phyloP scores from a whole-genome alignment of 2,113 vertebrate genomes.

The Atractosteus spatula region DNA sequence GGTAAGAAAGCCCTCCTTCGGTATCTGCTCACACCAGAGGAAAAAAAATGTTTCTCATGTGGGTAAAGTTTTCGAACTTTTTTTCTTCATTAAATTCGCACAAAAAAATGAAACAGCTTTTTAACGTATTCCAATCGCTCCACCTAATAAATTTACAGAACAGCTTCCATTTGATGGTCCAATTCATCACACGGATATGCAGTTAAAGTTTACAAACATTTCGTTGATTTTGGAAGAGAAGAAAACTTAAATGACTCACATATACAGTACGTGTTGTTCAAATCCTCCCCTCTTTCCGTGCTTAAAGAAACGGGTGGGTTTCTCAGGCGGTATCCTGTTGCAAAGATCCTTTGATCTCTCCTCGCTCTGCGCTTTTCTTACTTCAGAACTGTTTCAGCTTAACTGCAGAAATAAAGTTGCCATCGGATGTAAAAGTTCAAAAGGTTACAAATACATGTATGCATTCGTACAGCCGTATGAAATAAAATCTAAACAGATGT shows the following conservation, averaged over 20 bases:
- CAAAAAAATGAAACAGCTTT: constrained; percentile 9
- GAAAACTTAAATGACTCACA: constrained; percentile 2
- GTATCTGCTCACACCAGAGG: background rate
- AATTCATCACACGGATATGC: constrained; percentile 11
- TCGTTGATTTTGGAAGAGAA: background rate
- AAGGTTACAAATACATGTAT: no score
- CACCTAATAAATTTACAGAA: background rate
- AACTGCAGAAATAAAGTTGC: background rate
- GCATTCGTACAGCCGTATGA: background rate
- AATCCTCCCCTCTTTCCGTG: background rate
- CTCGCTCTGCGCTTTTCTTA: background rate
- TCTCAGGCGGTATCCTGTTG: constrained; percentile 1
- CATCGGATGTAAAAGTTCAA: background rate
- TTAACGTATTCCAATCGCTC: background rate
- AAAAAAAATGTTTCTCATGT: background rate
- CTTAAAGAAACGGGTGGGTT: background rate
- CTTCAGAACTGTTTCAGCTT: background rate
- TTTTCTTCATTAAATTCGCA: background rate
- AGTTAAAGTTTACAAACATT: background rate
- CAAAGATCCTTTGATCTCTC: constrained; percentile 4
- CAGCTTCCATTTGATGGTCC: background rate
- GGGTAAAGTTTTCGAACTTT: background rate
- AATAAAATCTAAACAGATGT: background rate
- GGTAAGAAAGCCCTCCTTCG: background rate
- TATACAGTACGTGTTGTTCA: background rate